Evolutionary conservation across 2,797 vertebrate species (phyloP), one percentile per base, ranked within the genome.

Genomic region (Eutrigla gurnardus): DNA sequence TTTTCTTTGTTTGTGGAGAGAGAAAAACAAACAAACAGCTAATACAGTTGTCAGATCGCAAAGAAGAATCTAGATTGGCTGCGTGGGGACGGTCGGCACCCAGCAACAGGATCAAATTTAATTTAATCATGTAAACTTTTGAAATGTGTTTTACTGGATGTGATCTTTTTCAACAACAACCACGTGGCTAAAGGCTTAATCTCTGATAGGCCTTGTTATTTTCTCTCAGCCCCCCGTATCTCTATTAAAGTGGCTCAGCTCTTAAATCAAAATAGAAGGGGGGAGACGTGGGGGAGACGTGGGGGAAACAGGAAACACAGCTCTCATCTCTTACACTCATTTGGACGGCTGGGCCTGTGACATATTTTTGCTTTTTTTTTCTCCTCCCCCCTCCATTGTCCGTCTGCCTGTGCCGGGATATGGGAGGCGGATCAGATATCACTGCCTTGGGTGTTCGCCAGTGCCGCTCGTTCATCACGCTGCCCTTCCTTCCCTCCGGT

Each of bases 391-490:
- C 61, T 37, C 72, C 65, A 54, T 75, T 88, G 81, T 88, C 86
- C 75, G 74, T 68, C 70, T 83, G 81, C 67, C 65, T 86, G 64
- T 66, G 82, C 50, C 54, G 70, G 73, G 83, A 86, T 70, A 83
- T 80, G 83, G 82, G 84, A 87, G 86, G 77, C 54, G 33, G 83
- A 92, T 90, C 87, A 88, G 77, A 87, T 91, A 80, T 85, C 86
- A 65, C 52, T 46, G 63, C 73, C 71, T 84, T 91, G 87, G 81
- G 78, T 73, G 71, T 82, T 64, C 14, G 73, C 87, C 84, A 87
- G 79, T n/a, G 65, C 78, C 8, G 46, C 86, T 88, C 66, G 70
- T 86, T 78, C 73, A 65, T 84, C 72, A 71, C 63, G 7, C 45
- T 14, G n/a, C 70, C 76, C 77, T 68, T 53, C 72, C 70, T 70